Conservation (phyloP, 2,888 invertebrate genomes). For the Gortyna flavago region DNA sequence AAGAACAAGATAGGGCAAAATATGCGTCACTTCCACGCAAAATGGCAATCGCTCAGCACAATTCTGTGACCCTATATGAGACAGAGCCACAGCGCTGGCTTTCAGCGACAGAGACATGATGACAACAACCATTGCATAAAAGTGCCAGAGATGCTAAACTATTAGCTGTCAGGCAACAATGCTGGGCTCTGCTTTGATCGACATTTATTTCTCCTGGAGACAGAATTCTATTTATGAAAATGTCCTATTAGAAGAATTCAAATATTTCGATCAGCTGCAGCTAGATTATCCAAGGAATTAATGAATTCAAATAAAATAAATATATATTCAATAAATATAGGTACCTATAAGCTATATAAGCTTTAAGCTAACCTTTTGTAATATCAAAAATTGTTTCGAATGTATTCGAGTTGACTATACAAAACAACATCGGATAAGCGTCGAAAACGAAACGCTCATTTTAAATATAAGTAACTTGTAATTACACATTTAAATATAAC, state of each 20-base stretch:
- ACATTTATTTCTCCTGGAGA: not conserved
- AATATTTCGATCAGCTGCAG: not conserved
- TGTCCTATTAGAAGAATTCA: not conserved
- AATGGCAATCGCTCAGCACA: not conserved
- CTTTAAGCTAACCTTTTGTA: too few relatives aligned
- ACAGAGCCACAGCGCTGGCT: not conserved
- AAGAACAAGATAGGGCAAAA: not conserved
- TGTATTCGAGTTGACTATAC: not conserved
- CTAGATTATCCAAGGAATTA: too few relatives aligned
- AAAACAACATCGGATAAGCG: not conserved
- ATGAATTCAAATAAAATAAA: not conserved
- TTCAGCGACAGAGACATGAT: too few relatives aligned
- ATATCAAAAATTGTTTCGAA: not conserved
- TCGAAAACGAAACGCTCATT: not conserved
- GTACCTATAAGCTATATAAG: not conserved
- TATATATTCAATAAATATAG: too few relatives aligned
- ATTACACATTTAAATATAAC: conserved; percentile 6
- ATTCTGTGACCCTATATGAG: not conserved
- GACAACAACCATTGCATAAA: not conserved
- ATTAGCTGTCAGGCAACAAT: not conserved
- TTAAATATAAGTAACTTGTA: not conserved
- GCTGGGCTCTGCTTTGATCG: not conserved
- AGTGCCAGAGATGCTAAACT: not conserved
- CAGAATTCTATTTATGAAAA: not conserved
- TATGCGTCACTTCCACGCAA: not conserved